These are phyloP conservation scores for Tamias sibiricus DNA, from an alignment of 2,113 vertebrate genomes.

Conservation along the genomic window DNA sequence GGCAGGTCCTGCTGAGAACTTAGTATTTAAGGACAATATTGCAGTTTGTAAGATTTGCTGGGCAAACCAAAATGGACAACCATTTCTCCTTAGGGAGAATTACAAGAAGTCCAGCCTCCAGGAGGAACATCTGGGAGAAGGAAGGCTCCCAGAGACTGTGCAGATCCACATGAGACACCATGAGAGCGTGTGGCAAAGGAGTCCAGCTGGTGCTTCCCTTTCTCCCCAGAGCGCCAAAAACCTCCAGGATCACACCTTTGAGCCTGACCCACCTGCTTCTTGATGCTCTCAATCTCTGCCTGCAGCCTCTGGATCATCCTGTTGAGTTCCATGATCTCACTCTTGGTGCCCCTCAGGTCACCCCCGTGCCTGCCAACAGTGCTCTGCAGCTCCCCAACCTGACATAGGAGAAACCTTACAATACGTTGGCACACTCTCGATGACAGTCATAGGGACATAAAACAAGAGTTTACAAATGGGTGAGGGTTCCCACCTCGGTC, in stretches of 20 bases:
- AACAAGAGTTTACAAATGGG: not conserved
- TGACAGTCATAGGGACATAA: not conserved
- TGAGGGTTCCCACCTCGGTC: slow-evolving; percentile 86
- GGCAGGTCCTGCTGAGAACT: not conserved
- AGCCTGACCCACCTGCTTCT: slow-evolving; percentile 90
- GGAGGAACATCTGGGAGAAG: not conserved
- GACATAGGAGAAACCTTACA: slow-evolving; percentile 44
- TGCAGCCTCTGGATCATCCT: slow-evolving; percentile 92
- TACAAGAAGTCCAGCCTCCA: not conserved
- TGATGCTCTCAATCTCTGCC: slow-evolving; percentile 92
- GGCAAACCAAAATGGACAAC: not conserved
- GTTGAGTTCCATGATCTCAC: slow-evolving; percentile 93
- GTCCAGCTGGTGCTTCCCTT: not conserved
- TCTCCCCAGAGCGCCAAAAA: not conserved
- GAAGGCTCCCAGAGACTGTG: not conserved
- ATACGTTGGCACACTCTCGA: not conserved
- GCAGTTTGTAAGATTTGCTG: slow-evolving; percentile 1
- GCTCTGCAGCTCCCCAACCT: slow-evolving; percentile 94
- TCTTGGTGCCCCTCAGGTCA: slow-evolving; percentile 91
- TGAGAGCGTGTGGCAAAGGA: not conserved
- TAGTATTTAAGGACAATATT: not conserved
- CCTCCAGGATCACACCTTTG: not conserved
- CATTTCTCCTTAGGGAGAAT: not conserved
- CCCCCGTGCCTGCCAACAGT: slow-evolving; percentile 91
- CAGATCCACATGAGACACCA: not conserved